Base-by-base conservation (phyloP, 2,113 vertebrate genomes). In the Ageneiosus marmoratus region DNA sequence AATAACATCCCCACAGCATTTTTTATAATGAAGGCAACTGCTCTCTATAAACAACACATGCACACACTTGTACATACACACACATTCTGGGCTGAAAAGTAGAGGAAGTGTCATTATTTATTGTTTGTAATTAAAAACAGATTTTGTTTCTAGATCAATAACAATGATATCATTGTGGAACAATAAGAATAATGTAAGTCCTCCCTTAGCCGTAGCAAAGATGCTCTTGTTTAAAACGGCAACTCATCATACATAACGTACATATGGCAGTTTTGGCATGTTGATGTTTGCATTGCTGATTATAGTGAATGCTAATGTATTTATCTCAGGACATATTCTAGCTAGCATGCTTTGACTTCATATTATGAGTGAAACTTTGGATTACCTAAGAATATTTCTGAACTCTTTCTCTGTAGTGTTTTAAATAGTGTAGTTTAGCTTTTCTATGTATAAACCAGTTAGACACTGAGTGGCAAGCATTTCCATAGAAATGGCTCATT, bases 1-100 rank as follows among this genome's bases (percentile, higher is more conserved):
- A 16, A 22, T 34, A 48, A 73, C 15, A 12, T 74, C 10, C 29
- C 9, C 29, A 76, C 55, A 29, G 55, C 51, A 56, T 77, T 56
- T 29, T 77, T 77, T 56, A 37, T 77, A 18, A 56, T 41, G 51
- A 77, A 56, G 10, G 29, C 53, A 77, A 37, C 32, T 56, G 74
- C 29, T 56, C 50, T 22, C 12, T 18, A 22, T 12, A 32, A 72
- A 72, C 41, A 48, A 46, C 12, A 50, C n/a, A 37, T 50, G 32
- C 27, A 53, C 32, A 16, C 29, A 75, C n/a, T n/a, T n/a, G n/a
- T 16, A 55, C 15, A 34, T 4, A 6, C 32, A 70, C n/a, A 27
- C 53, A 44, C 29, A 56, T 15, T 9, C 29, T 22, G 29, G 22
- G 18, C 20, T 32, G 16, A 75, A 27, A 75, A 75, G 27, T 53